phyloP scores from a whole-genome alignment of 2,113 vertebrate genomes.

The Laticauda laticaudata region DNA sequence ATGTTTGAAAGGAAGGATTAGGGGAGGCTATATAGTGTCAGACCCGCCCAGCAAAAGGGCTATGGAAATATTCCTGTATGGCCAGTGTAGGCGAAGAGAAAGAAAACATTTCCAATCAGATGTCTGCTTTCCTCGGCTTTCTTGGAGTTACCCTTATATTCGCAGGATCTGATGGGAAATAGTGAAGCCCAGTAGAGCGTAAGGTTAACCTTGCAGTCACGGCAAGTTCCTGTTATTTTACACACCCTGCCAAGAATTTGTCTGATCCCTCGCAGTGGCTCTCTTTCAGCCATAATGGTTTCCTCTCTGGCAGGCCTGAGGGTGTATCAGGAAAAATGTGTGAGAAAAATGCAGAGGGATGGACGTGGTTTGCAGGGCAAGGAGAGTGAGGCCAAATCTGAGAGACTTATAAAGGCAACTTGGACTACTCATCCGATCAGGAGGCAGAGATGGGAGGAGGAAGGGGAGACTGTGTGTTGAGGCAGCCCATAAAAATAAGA shows the following conservation, averaged over 20 bases:
- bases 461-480: too few relatives aligned
- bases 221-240: not conserved
- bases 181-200: not conserved
- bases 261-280: not conserved
- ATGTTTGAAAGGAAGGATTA: not conserved
- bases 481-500: not conserved
- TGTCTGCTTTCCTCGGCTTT: not conserved
- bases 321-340: not conserved
- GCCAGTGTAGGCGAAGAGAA: not conserved
- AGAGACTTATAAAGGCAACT: not conserved
- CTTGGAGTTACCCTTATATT: not conserved
- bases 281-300: not conserved
- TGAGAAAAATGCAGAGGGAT: not conserved
- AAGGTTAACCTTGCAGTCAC: accelerated
- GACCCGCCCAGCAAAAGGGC: not conserved
- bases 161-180: not conserved
- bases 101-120: not conserved
- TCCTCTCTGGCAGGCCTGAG: constrained; percentile 15
- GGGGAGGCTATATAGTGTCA: not conserved
- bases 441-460: not conserved
- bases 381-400: not conserved
- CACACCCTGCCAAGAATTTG: not conserved
- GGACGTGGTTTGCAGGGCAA: not conserved
- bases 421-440: not conserved
- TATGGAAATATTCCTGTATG: not conserved